Evolutionary conservation across 2,113 vertebrate genomes (phyloP), one percentile per base, ranked within the genome.

Genomic region (Rhinichthys klamathensis): DNA sequence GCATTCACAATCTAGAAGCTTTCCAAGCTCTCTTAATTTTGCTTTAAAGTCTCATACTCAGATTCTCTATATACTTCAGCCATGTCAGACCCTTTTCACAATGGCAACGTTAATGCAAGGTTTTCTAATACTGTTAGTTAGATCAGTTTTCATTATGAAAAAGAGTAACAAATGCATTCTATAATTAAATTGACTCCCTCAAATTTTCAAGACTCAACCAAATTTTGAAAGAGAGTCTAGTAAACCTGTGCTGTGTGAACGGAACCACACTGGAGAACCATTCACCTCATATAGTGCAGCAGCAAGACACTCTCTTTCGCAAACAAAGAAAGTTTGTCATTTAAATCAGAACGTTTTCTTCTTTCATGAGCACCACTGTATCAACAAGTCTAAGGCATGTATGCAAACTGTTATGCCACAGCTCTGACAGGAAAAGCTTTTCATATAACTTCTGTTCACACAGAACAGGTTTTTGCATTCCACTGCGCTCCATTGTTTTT

Each of bases 21-120:
- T 75, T 65, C 58, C 56, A 54, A 74, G 21, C 54, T 61, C 3
- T 54, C 18, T 63, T 63, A 74, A 81, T 61, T 61, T 51, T 79
- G 7, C 25, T 56, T 32, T 35, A 49, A 30, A 32, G 6, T 25
- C 63, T n/a, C 18, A 1, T 23, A 74, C 35, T 38, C 35, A 11
- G 3, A 70, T 25, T 63, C 25, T 63, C n/a, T 27, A 70, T 38
- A 21, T 56, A 18, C 54, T 56, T 56, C 18, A 56, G 54, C 18
- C 6, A 56, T 23, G 54, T 56, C 18, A 9, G 18, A 56, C 6
- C 18, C 54, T 9, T 23, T 7, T 23, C 18, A 23, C 54, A 56
- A 56, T 56, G 2, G 18, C 6, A 23, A 56, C 21, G 54, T 23
- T 9, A 56, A 8, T 23, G 2, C 54, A 56, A 56, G 6, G 51